A percentile compares a stretch with the other conserved stretches of the same genome.
These are phyloP conservation scores for Etheostoma spectabile DNA, from an alignment of 2,113 vertebrate species.

Conservation along the genomic window DNA sequence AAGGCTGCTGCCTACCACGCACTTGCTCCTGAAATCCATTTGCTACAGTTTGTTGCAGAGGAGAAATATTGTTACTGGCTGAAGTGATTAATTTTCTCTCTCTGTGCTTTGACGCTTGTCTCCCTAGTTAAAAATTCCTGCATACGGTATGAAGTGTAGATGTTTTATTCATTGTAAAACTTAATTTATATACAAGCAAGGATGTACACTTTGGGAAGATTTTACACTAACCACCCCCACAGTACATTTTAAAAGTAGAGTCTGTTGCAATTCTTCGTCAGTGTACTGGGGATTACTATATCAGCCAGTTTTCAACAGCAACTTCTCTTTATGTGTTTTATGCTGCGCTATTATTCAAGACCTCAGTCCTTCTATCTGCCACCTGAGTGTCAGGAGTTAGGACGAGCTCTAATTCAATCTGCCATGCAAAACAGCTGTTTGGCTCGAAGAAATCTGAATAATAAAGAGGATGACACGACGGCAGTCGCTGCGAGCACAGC, in stretches of 20 bases:
- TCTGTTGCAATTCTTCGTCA: slow-evolving; percentile 37
- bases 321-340: slow-evolving; percentile 14
- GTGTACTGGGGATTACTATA: slow-evolving; percentile 12
- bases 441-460: slow-evolving; percentile 78
- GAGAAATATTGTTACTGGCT: slow-evolving; percentile 72
- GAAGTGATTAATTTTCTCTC: slow-evolving; percentile 69
- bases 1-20: slow-evolving; percentile 63
- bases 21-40: slow-evolving; percentile 60
- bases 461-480: slow-evolving; percentile 77
- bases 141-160: slow-evolving; percentile 49
- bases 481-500: slow-evolving; percentile 72
- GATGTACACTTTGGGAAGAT: slow-evolving; percentile 41
- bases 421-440: slow-evolving; percentile 82
- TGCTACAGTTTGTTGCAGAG: slow-evolving; percentile 67
- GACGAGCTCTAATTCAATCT: slow-evolving; percentile 76
- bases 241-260: slow-evolving; percentile 48
- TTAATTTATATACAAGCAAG: slow-evolving; percentile 70
- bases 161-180: slow-evolving; percentile 75
- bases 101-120: slow-evolving; percentile 61
- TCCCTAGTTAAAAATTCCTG: slow-evolving; percentile 59
- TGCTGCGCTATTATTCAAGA: slow-evolving; percentile 23
- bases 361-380: slow-evolving; percentile 54
- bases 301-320: slow-evolving; percentile 28
- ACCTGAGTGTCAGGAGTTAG: slow-evolving; percentile 61
- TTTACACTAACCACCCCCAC: slow-evolving; percentile 53